Percentiles rank a stretch among this genome's conserved stretches.
Evolutionary conservation across 2,797 vertebrate genomes (phyloP).

Genomic region (Potorous gilbertii): DNA sequence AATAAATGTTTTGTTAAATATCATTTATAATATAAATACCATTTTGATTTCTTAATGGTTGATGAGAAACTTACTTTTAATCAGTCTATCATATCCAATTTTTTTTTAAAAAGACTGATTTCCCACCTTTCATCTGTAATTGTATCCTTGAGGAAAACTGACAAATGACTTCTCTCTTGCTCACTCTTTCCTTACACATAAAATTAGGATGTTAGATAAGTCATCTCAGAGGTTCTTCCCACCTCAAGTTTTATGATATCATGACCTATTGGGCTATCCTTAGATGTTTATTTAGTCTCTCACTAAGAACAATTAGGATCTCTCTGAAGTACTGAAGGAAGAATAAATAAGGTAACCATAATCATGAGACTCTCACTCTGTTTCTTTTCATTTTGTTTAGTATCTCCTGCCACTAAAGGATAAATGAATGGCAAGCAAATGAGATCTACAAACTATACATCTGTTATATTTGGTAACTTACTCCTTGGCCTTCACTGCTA

Average conservation of each 20-base stretch:
- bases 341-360: background rate
- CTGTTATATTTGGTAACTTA: background rate
- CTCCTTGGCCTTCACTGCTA: background rate
- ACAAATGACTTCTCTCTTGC: background rate
- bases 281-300: background rate
- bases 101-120: background rate
- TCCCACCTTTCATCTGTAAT: background rate
- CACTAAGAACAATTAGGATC: background rate
- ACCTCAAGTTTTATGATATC: background rate
- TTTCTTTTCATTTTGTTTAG: background rate
- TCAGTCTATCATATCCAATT: background rate
- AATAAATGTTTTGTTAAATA: background rate
- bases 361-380: background rate
- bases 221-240: background rate
- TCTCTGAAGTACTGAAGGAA: background rate
- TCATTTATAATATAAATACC: background rate
- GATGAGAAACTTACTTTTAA: background rate
- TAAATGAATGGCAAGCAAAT: background rate
- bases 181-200: background rate
- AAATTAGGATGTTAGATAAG: background rate
- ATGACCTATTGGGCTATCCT: background rate
- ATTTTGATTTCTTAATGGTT: background rate
- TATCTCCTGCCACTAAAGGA: background rate
- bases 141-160: background rate
- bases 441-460: background rate